Conservation (phyloP, 2,797 vertebrate genomes). For the Cuculus canorus region DNA sequence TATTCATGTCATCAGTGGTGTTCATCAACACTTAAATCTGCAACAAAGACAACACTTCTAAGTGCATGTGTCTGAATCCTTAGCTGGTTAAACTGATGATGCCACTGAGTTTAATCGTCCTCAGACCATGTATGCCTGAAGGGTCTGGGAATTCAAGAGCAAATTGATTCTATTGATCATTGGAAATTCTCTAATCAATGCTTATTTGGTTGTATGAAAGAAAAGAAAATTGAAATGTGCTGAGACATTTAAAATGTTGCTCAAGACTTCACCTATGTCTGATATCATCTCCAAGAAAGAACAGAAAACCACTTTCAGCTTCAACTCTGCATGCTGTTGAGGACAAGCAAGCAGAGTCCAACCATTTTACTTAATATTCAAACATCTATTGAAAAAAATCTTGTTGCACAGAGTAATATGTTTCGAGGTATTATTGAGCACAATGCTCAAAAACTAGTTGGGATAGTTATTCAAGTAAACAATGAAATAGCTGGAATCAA, state of each 20-base stretch:
- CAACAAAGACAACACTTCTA: neutral
- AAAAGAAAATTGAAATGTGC: neutral
- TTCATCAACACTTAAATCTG: neutral
- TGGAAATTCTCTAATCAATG: neutral
- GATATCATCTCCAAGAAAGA: neutral
- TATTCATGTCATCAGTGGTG: neutral
- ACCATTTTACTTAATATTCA: neutral
- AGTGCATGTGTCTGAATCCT: neutral
- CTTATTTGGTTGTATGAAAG: neutral
- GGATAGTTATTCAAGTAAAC: conserved; percentile 28
- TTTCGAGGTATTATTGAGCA: neutral
- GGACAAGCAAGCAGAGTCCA: neutral
- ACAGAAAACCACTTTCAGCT: neutral
- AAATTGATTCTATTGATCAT: fast-evolving
- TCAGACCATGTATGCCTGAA: neutral
- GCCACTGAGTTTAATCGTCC: neutral
- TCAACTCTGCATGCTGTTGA: neutral
- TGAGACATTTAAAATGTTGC: neutral
- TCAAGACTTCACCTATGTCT: conserved; percentile 1
- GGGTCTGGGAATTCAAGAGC: neutral
- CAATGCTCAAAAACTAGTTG: neutral
- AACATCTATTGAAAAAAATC: neutral
- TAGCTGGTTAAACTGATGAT: neutral
- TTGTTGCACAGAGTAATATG: neutral
- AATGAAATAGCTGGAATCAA: conserved; percentile 18